These are phyloP conservation scores for Alligator sinensis DNA, from an alignment of 2,113 vertebrate genomes.

Conservation along the genomic window DNA sequence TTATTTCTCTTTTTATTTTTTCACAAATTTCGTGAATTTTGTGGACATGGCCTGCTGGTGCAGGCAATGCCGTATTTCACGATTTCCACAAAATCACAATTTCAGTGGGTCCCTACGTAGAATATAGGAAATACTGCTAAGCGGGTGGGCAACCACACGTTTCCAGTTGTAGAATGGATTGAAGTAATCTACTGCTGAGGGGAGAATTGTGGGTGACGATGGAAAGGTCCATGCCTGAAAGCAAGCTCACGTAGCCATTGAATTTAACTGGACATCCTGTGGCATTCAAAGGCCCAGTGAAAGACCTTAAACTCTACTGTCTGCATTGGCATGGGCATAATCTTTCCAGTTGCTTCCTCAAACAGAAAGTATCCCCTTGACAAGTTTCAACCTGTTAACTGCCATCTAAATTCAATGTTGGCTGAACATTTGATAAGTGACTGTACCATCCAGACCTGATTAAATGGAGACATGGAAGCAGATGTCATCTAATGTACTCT, in stretches of 20 bases:
- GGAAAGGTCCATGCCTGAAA: neutral
- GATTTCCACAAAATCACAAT: too few species aligned
- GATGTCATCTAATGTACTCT: neutral
- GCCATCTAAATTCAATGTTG: neutral
- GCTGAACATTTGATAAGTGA: fast-evolving
- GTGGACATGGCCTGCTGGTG: too few species aligned
- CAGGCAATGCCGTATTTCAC: too few species aligned
- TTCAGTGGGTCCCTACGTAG: too few species aligned
- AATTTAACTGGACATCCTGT: neutral
- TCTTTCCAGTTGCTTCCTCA: neutral
- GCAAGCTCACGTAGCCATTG: neutral
- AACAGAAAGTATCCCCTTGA: neutral
- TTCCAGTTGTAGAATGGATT: neutral
- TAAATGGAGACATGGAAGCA: too few species aligned
- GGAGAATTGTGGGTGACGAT: neutral
- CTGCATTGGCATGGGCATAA: neutral
- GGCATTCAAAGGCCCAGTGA: neutral
- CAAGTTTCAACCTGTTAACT: neutral
- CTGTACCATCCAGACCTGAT: neutral
- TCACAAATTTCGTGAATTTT: too few species aligned
- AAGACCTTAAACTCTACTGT: neutral
- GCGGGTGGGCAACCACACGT: neutral
- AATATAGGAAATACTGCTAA: neutral
- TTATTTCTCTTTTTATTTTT: too few species aligned
- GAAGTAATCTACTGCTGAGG: neutral